Evolutionary conservation across 1,140 invertebrate genomes (phyloP).

Genomic region (Platyura marginata): DNA sequence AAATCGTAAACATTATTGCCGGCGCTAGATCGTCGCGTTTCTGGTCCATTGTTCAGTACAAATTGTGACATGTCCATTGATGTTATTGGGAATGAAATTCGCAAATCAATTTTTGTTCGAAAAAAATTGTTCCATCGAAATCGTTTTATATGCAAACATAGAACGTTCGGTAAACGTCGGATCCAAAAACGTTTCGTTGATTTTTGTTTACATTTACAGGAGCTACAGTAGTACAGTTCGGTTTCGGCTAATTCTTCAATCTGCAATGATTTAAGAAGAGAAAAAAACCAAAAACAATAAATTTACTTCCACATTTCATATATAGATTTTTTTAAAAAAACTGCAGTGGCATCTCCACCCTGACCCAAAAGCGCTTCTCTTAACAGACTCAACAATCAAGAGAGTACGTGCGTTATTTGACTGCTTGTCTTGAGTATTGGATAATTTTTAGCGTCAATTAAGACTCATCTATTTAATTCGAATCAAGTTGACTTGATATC

Average conservation of each 20-base stretch:
- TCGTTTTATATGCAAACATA: slow-evolving; percentile 72
- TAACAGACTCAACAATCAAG: too few species aligned
- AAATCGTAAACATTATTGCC: slow-evolving; percentile 59
- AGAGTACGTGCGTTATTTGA: too few species aligned
- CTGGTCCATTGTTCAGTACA: slow-evolving; percentile 46
- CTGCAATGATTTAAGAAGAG: too few species aligned
- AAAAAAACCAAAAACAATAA: too few species aligned
- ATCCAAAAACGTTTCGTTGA: slow-evolving; percentile 80
- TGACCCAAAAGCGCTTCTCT: too few species aligned
- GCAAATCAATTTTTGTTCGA: slow-evolving; percentile 58
- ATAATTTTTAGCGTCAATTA: too few species aligned
- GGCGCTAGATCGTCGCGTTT: slow-evolving; percentile 39
- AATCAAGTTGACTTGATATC: too few species aligned
- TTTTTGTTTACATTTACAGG: slow-evolving; percentile 61
- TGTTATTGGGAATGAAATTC: slow-evolving; percentile 56
- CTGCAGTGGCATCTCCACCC: too few species aligned
- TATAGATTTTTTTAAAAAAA: too few species aligned
- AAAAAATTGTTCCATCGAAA: slow-evolving; percentile 71
- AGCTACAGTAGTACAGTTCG: slow-evolving; percentile 65
- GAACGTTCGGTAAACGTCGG: slow-evolving; percentile 57
- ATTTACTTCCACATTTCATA: too few species aligned
- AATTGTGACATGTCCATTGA: slow-evolving; percentile 65
- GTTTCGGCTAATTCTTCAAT: slow-evolving; percentile 68
- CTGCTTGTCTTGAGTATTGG: too few species aligned
- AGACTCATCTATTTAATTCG: too few species aligned